Conservation (phyloP, 2,113 vertebrate species). For the Lethenteron camtschaticum region DNA sequence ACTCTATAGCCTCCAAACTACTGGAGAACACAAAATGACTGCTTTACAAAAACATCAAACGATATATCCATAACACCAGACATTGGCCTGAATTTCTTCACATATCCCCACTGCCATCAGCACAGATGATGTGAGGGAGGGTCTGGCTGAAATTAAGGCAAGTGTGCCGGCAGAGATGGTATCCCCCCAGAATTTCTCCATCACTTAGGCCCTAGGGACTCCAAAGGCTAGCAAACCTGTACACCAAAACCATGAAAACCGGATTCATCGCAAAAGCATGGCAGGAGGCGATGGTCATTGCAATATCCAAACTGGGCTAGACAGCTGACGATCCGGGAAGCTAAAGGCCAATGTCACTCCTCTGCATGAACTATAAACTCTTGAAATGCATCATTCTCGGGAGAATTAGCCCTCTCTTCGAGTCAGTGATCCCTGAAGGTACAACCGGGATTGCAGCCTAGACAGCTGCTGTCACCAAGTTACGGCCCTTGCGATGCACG, state of each 20-base stretch:
- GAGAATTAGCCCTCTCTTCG: background rate
- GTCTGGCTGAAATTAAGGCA: too few species aligned
- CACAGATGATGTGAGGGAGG: too few species aligned
- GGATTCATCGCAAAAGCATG: too few species aligned
- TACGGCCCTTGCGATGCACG: background rate
- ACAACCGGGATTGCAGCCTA: background rate
- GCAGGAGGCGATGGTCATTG: background rate
- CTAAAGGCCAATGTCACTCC: background rate
- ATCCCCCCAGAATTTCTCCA: background rate
- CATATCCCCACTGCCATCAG: too few species aligned
- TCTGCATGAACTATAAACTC: background rate
- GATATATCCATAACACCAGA: too few species aligned
- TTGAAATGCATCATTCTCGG: background rate
- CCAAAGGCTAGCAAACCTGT: background rate
- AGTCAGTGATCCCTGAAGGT: background rate
- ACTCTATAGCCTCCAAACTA: too few species aligned
- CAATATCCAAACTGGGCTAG: background rate
- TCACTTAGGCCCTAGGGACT: background rate
- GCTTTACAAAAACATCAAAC: too few species aligned
- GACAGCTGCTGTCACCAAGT: background rate
- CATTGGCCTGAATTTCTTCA: too few species aligned
- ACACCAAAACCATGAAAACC: rapidly evolving
- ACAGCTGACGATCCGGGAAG: background rate
- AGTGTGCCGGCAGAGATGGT: too few species aligned
- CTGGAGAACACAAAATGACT: too few species aligned